A percentile compares a stretch with the other conserved stretches of the same genome.
Evolutionary conservation across 1,140 invertebrate species (phyloP).

Genomic region (Euwallacea similis): DNA sequence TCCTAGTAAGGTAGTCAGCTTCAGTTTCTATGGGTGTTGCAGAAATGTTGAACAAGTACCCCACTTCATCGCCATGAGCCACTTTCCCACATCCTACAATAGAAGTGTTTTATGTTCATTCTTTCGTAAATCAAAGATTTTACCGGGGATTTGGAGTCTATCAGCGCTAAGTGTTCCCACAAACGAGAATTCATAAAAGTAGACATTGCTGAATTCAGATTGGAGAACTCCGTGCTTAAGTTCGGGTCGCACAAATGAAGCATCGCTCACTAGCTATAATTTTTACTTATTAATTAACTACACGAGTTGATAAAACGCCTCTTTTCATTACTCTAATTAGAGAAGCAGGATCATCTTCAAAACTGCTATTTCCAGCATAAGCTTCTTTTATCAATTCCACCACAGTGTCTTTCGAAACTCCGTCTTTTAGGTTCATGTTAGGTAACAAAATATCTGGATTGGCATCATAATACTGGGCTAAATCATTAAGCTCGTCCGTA

Average conservation of each 20-base stretch:
- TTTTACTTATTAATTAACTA: too few relatives aligned
- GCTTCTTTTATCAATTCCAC: conserved; percentile 1
- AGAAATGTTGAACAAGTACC: conserved; percentile 19
- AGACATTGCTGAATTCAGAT: conserved; percentile 5
- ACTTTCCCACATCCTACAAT: conserved; percentile 16
- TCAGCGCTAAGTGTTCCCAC: conserved; percentile 4
- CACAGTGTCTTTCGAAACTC: background rate
- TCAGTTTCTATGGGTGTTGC: conserved; percentile 16
- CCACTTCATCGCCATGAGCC: conserved; percentile 12
- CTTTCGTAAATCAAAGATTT: background rate
- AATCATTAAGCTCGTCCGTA: background rate
- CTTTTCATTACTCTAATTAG: conserved; percentile 6
- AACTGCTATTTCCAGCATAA: conserved; percentile 14
- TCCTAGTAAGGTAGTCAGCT: conserved; percentile 21
- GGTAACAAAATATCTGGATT: conserved; percentile 14
- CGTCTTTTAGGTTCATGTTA: conserved; percentile 2
- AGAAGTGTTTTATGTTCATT: background rate
- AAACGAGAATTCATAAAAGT: conserved; percentile 26
- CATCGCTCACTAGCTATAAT: conserved; percentile 15
- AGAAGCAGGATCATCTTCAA: conserved; percentile 16
- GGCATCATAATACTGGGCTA: conserved; percentile 2
- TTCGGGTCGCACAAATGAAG: conserved; percentile 4
- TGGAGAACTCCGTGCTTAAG: conserved; percentile 21
- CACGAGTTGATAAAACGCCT: too few relatives aligned
- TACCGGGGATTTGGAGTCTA: conserved; percentile 11